These are phyloP conservation scores for Aleiodes leptofemur DNA, from an alignment of 2,888 invertebrate genomes.

Conservation along the genomic window DNA sequence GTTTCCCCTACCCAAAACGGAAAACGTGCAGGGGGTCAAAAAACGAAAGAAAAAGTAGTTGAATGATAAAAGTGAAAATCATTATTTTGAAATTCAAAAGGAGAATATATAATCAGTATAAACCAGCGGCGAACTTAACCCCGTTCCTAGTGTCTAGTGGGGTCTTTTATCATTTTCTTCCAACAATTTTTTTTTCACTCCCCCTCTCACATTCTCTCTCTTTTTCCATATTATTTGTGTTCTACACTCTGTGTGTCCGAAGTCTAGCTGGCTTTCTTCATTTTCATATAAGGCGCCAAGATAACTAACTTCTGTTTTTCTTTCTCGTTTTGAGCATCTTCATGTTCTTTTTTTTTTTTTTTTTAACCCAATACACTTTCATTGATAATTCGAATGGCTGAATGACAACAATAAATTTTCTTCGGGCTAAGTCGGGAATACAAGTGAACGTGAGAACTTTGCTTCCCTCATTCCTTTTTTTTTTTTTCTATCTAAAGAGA, in stretches of 20 bases:
- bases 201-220: neutral
- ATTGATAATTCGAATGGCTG: slow-evolving; percentile 24
- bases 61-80: neutral
- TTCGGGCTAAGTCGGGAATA: neutral
- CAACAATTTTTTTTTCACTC: slow-evolving; percentile 2
- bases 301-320: slow-evolving; percentile 35
- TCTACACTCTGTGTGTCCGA: slow-evolving; percentile 37
- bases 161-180: slow-evolving; percentile 38
- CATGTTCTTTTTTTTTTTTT: too few species aligned
- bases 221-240: slow-evolving; percentile 12
- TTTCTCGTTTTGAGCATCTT: neutral
- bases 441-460: slow-evolving; percentile 17
- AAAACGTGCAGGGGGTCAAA: slow-evolving; percentile 19
- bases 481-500: neutral
- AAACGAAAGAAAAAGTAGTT: too few species aligned
- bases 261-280: slow-evolving; percentile 44
- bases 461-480: neutral
- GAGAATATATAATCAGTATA: neutral
- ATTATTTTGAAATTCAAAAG: neutral
- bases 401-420: slow-evolving; percentile 24
- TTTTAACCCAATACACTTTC: slow-evolving; percentile 25
- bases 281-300: slow-evolving; percentile 39
- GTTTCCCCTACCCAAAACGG: neutral
- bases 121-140: slow-evolving; percentile 31
- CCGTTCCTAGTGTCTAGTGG: slow-evolving; percentile 40